phyloP scores from a whole-genome alignment of 30 jellyfish, hydroid and myxozoan species.

The Cassiopea xamachana region DNA sequence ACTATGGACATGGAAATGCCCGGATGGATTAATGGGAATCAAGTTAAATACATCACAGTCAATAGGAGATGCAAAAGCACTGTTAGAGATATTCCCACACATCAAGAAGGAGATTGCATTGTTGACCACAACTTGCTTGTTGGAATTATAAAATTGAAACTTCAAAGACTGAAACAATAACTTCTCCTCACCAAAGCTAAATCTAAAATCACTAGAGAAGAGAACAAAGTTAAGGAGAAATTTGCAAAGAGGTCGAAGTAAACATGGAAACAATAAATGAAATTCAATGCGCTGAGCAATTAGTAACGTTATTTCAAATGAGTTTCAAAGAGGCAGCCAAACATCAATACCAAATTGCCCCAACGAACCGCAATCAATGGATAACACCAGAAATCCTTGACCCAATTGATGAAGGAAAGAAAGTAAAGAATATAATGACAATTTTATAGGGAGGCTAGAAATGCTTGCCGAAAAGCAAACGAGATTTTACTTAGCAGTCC shows the following conservation, averaged over 20 bases:
- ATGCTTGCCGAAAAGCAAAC: conserved; percentile 56
- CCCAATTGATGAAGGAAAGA: conserved; percentile 42
- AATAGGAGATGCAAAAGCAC: conserved; percentile 55
- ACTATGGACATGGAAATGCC: too few species aligned
- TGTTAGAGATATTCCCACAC: conserved; percentile 52
- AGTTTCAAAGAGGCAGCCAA: conserved; percentile 64
- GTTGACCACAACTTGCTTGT: conserved; percentile 52
- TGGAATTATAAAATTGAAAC: conserved; percentile 47
- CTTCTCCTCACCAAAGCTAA: conserved; percentile 17
- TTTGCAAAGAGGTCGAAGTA: conserved; percentile 28
- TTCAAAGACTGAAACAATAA: conserved; percentile 36
- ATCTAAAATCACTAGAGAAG: conserved; percentile 24
- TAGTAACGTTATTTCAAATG: conserved; percentile 40
- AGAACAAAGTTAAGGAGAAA: conserved; percentile 18
- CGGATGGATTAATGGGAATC: neutral
- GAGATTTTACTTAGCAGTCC: conserved; percentile 47
- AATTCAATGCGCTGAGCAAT: conserved; percentile 44
- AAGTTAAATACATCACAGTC: conserved; percentile 17
- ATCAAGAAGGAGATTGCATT: conserved; percentile 55
- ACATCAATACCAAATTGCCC: neutral
- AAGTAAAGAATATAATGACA: conserved; percentile 14
- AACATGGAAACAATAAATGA: conserved; percentile 19
- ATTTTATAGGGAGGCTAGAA: conserved; percentile 45
- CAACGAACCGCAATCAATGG: conserved; percentile 25
- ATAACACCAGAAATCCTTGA: conserved; percentile 56